phyloP scores from a whole-genome alignment of 1,140 invertebrate species.

The Hermetia illucens region DNA sequence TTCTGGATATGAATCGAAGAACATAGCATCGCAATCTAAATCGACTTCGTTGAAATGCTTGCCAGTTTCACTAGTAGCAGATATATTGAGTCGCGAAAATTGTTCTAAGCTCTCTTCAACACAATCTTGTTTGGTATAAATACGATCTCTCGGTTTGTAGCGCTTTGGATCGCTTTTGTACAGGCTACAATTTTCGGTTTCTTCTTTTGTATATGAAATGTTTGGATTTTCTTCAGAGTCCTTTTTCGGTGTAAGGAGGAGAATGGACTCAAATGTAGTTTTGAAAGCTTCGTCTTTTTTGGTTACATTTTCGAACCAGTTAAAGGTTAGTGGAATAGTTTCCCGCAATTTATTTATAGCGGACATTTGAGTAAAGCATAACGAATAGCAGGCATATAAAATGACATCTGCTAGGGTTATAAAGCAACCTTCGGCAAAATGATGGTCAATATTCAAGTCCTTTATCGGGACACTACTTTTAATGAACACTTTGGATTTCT shows the following conservation, averaged over 20 bases:
- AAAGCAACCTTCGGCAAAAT: constrained; percentile 68
- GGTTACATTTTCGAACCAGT: constrained; percentile 43
- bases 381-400: constrained; percentile 54
- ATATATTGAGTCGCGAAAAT: constrained; percentile 27
- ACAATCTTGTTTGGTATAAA: constrained; percentile 61
- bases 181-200: constrained; percentile 44
- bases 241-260: no score
- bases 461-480: constrained; percentile 33
- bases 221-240: background rate
- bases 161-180: constrained; percentile 67
- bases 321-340: constrained; percentile 45
- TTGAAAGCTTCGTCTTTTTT: no score
- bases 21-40: constrained; percentile 50
- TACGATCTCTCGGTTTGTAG: constrained; percentile 53
- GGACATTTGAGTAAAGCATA: constrained; percentile 42
- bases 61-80: constrained; percentile 23
- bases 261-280: no score
- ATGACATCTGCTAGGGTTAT: constrained; percentile 76
- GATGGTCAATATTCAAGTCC: constrained; percentile 44
- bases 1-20: constrained; percentile 55
- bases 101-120: constrained; percentile 47
- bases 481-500: constrained; percentile 20
- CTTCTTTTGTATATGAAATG: constrained; percentile 8
- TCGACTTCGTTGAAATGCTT: constrained; percentile 18
- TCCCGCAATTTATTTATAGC: constrained; percentile 31